phyloP scores from a whole-genome alignment of 2,888 invertebrate species.

The Thereva unica region DNA sequence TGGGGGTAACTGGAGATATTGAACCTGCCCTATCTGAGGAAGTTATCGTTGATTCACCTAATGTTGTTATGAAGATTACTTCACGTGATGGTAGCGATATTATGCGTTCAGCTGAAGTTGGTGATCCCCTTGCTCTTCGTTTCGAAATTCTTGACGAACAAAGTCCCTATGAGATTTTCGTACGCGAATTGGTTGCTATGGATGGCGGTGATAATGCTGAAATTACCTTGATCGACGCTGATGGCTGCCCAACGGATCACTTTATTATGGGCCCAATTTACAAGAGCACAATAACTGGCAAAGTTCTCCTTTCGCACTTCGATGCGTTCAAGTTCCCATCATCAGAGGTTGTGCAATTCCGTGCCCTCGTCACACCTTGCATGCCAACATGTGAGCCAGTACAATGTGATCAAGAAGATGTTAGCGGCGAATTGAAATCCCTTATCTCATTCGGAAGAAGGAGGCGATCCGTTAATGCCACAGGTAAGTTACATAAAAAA shows the following conservation, averaged over 20 bases:
- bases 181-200: slow-evolving; percentile 91
- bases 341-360: slow-evolving; percentile 92
- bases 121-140: slow-evolving; percentile 86
- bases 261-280: slow-evolving; percentile 92
- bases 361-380: slow-evolving; percentile 92
- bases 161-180: slow-evolving; percentile 94
- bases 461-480: slow-evolving; percentile 67
- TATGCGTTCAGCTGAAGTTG: slow-evolving; percentile 86
- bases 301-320: slow-evolving; percentile 86
- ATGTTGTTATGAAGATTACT: slow-evolving; percentile 92
- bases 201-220: slow-evolving; percentile 92
- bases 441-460: slow-evolving; percentile 83
- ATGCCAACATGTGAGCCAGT: slow-evolving; percentile 93
- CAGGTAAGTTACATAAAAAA: slow-evolving; percentile 48
- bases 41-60: slow-evolving; percentile 91
- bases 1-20: slow-evolving; percentile 87
- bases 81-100: slow-evolving; percentile 82
- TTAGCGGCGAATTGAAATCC: slow-evolving; percentile 80
- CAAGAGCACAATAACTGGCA: slow-evolving; percentile 78
- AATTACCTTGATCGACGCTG: slow-evolving; percentile 87
- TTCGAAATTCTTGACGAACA: slow-evolving; percentile 92
- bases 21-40: slow-evolving; percentile 85
- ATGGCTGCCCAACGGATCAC: slow-evolving; percentile 91
- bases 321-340: slow-evolving; percentile 97
- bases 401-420: slow-evolving; percentile 82